Evolutionary conservation across 2,113 vertebrate genomes (phyloP).

Genomic region (Neoarius graeffei): DNA sequence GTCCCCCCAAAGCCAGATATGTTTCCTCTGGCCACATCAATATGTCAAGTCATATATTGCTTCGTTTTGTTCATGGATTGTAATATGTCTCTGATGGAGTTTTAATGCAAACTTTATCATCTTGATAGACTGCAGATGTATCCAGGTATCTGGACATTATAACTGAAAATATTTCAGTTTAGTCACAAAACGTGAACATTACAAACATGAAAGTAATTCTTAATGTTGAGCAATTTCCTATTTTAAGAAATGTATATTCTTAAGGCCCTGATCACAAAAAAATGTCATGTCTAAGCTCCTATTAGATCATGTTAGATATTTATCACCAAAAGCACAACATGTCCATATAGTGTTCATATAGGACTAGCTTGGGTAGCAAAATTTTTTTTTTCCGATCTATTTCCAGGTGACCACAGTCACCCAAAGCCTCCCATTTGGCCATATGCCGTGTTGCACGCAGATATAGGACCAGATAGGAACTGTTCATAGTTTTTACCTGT

Average conservation of each 20-base stretch:
- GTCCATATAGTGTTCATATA: too few relatives aligned
- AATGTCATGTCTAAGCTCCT: too few relatives aligned
- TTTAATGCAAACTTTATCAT: not conserved
- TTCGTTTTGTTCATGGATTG: not conserved
- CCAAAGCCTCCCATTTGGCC: too few relatives aligned
- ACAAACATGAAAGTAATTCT: not conserved
- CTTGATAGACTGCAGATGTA: not conserved
- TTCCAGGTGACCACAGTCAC: too few relatives aligned
- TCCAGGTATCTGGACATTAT: not conserved
- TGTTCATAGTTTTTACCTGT: too few relatives aligned
- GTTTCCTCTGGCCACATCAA: not conserved
- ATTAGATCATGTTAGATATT: too few relatives aligned
- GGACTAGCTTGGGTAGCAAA: too few relatives aligned
- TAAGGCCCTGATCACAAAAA: too few relatives aligned
- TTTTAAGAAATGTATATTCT: not conserved
- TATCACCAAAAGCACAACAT: too few relatives aligned
- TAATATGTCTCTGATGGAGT: not conserved
- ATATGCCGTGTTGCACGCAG: too few relatives aligned
- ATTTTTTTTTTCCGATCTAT: too few relatives aligned
- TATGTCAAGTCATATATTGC: not conserved
- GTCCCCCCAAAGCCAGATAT: not conserved
- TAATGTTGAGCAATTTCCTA: not conserved
- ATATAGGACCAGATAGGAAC: too few relatives aligned
- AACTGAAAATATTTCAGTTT: not conserved
- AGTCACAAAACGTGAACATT: not conserved